Conservation (phyloP, 2,888 invertebrate species). For the Apamea epomidion region DNA sequence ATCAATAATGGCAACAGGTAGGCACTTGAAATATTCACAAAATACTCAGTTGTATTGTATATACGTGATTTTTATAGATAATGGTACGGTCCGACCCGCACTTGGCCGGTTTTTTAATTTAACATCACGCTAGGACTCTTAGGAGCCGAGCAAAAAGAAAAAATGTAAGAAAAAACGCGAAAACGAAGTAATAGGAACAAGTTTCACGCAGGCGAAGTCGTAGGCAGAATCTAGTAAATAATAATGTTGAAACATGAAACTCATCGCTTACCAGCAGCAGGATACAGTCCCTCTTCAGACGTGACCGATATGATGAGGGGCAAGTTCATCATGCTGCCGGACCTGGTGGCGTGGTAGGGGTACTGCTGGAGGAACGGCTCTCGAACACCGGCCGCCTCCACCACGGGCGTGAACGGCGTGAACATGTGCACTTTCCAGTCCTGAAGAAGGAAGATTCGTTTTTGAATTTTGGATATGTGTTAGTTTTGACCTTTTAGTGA, state of each 20-base stretch:
- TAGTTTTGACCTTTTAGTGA: neutral
- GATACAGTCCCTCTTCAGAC: slow-evolving; percentile 94
- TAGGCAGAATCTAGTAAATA: neutral
- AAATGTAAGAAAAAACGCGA: too few species aligned
- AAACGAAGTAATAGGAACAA: too few species aligned
- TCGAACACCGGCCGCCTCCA: slow-evolving; percentile 87
- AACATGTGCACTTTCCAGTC: slow-evolving; percentile 91
- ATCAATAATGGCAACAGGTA: too few species aligned
- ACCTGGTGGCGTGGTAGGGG: slow-evolving; percentile 91
- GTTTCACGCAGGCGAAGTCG: too few species aligned
- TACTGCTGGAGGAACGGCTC: slow-evolving; percentile 92
- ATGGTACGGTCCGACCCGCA: too few species aligned
- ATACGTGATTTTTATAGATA: too few species aligned
- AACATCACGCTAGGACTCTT: too few species aligned
- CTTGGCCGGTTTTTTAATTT: too few species aligned
- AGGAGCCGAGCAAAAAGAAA: too few species aligned
- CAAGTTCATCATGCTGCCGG: slow-evolving; percentile 91
- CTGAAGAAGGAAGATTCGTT: slow-evolving; percentile 64
- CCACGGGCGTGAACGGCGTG: slow-evolving; percentile 93
- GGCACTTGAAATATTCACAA: too few species aligned
- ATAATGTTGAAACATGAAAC: neutral
- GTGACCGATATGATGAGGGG: slow-evolving; percentile 93
- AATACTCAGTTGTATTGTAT: too few species aligned
- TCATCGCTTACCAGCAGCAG: slow-evolving; percentile 90
- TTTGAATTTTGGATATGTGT: neutral